Conservation (phyloP, 2,888 invertebrate species). For the Andrena trimmerana region DNA sequence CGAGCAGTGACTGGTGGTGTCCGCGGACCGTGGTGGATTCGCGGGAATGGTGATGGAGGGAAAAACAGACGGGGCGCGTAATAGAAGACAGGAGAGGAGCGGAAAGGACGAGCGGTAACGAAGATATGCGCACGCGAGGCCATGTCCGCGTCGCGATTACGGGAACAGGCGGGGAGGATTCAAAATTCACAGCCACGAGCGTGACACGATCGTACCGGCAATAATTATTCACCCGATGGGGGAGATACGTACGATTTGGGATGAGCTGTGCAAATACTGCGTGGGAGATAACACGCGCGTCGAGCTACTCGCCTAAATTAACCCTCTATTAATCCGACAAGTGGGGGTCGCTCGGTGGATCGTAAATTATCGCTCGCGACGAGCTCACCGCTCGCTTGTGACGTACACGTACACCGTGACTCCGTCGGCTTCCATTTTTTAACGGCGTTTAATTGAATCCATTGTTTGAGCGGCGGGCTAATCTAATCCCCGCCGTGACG, state of each 20-base stretch:
- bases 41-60: background rate
- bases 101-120: background rate
- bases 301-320: slow-evolving; percentile 79
- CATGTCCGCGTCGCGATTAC: slow-evolving; percentile 48
- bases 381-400: slow-evolving; percentile 47
- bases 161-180: slow-evolving; percentile 46
- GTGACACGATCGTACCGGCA: slow-evolving; percentile 73
- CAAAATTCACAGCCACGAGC: slow-evolving; percentile 78
- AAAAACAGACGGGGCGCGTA: background rate
- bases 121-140: slow-evolving; percentile 21
- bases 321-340: slow-evolving; percentile 82
- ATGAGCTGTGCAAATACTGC: slow-evolving; percentile 83
- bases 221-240: slow-evolving; percentile 79
- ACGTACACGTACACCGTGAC: slow-evolving; percentile 56
- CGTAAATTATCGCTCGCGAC: slow-evolving; percentile 76
- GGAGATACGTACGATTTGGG: slow-evolving; percentile 76
- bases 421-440: slow-evolving; percentile 66
- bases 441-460: slow-evolving; percentile 69
- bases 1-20: background rate
- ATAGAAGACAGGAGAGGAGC: background rate
- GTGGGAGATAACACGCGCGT: slow-evolving; percentile 82
- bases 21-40: background rate
- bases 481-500: slow-evolving; percentile 43
- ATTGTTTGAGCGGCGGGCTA: slow-evolving; percentile 60
- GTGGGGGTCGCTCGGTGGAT: slow-evolving; percentile 69